These are phyloP conservation scores for Strigamia transsilvanica DNA, from an alignment of 2,888 invertebrate genomes.

Conservation along the genomic window DNA sequence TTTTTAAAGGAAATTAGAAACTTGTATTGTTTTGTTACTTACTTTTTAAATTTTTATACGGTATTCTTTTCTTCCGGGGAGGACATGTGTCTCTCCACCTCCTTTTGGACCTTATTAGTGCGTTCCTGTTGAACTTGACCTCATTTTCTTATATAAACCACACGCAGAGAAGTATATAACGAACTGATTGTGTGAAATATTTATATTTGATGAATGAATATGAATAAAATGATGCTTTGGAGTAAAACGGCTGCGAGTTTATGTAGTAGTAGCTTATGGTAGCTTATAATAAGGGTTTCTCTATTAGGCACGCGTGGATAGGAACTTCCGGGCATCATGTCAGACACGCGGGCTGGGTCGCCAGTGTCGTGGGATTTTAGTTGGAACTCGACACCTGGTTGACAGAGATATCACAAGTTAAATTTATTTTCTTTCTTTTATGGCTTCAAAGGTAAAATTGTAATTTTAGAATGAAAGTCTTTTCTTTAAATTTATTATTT, in stretches of 20 bases:
- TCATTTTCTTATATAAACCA: not conserved
- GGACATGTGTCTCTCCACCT: slow-evolving; percentile 21
- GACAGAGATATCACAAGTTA: slow-evolving; percentile 18
- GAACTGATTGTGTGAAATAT: not conserved
- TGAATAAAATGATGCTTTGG: not conserved
- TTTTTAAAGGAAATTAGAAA: not conserved
- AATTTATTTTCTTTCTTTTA: not conserved
- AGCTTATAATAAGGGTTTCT: not conserved
- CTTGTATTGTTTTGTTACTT: not conserved
- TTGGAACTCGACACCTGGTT: slow-evolving; percentile 3
- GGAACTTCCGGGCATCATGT: slow-evolving; percentile 42
- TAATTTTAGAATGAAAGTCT: too few relatives aligned
- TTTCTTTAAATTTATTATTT: too few relatives aligned
- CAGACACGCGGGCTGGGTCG: slow-evolving; percentile 35
- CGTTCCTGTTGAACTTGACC: slow-evolving; percentile 32
- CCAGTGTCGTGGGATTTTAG: slow-evolving; percentile 35
- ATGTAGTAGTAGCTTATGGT: not conserved
- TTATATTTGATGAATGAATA: slow-evolving; percentile 7
- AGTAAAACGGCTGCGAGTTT: not conserved
- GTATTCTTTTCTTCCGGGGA: slow-evolving; percentile 15
- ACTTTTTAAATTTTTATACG: not conserved
- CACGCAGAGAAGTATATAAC: not conserved
- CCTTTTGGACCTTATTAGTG: not conserved
- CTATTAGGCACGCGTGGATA: slow-evolving; percentile 35
- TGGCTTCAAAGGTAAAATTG: not conserved